Evolutionary conservation across 2,888 invertebrate species (phyloP), one percentile per base, ranked within the genome.

Genomic region (Luffia ferchaultella): DNA sequence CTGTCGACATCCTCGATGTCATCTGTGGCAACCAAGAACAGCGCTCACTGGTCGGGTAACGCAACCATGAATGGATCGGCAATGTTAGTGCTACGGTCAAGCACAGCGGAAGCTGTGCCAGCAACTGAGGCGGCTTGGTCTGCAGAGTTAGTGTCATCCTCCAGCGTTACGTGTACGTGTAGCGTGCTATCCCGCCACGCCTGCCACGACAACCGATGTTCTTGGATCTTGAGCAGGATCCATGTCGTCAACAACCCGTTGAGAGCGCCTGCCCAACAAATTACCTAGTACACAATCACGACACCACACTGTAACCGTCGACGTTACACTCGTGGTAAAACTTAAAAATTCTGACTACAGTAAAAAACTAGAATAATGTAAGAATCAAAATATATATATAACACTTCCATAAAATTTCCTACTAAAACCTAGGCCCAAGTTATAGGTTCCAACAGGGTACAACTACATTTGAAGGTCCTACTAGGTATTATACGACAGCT

Each of bases 171-270:
- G 64, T 64, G 77, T 62, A 83, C 77, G 68, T 75, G 77, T 60
- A 80, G 71, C 48, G 77, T 76, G 65, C 70, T 67, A 69, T 76
- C 80, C 20, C 82, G 73, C 82, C 82, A 83, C 57, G 75, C 66
- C 58, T 70, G 77, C 82, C 82, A 83, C 57, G 82, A 75, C 60
- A 67, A 45, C 69, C 80, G 82, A 67, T 83, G 82, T 68, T 82
- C 82, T 61, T 83, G 82, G 57, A 82, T 68, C 70, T 80, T 83
- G 42, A 83, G 72, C 62, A 83, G 73, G 72, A 80, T 76, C 82
- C 82, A 83, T 42, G 82, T 83, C 1, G 82, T 83, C 53, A 83
- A 67, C 54, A 83, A 64, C 0, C 82, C 82, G 65, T 83, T 83
- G 12, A 82, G 62, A 0, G 82, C 82, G 16, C 82, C 82, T 80